Evolutionary conservation across 2,888 invertebrate species (phyloP).

Genomic region (Serrognathus titanus): DNA sequence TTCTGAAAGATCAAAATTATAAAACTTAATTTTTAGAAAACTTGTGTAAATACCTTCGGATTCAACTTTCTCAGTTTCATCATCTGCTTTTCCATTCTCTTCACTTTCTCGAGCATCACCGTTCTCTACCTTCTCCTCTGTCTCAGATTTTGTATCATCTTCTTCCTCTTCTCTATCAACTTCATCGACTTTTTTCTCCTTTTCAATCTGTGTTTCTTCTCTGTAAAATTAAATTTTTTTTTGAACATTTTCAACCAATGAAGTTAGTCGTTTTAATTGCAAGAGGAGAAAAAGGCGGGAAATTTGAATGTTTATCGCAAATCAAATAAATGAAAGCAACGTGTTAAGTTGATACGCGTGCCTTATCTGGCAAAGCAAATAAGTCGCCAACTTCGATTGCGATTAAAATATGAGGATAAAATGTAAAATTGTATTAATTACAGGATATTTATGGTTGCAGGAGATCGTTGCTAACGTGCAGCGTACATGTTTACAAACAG

Average conservation of each 20-base stretch:
- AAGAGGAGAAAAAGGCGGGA: not conserved
- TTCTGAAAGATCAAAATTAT: too few relatives aligned
- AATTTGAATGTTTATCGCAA: not conserved
- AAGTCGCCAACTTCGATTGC: not conserved
- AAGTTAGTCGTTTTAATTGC: too few relatives aligned
- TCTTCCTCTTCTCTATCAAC: constrained; percentile 46
- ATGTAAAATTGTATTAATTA: too few relatives aligned
- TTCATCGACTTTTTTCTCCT: constrained; percentile 35
- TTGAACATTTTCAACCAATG: not conserved
- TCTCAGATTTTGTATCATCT: constrained; percentile 46
- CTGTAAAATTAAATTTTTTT: not conserved
- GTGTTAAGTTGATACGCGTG: not conserved
- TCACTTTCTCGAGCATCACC: constrained; percentile 46
- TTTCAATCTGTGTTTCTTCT: not conserved
- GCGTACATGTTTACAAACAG: not conserved
- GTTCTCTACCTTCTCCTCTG: constrained; percentile 40
- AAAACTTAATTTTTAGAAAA: too few relatives aligned
- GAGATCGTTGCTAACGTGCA: too few relatives aligned
- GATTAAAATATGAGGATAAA: too few relatives aligned
- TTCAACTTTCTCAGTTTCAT: constrained; percentile 48
- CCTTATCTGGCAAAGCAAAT: not conserved
- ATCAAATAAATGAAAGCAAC: not conserved
- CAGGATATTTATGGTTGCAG: too few relatives aligned
- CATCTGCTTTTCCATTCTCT: constrained; percentile 47
- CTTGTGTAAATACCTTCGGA: constrained; percentile 16